Evolutionary conservation across 1,140 invertebrate genomes (phyloP).

Genomic region (Anoplophora glabripennis): DNA sequence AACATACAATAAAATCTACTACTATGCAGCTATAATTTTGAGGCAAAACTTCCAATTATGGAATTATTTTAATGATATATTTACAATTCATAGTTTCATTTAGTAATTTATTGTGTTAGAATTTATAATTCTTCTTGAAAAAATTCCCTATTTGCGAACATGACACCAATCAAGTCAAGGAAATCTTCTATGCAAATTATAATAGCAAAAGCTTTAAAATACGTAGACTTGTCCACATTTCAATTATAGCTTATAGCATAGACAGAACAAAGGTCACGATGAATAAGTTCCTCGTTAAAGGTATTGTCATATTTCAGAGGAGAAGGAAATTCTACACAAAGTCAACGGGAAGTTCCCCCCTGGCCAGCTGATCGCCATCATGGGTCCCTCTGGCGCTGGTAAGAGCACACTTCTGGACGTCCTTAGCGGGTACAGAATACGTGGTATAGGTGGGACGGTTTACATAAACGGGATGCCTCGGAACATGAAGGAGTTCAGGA

Average conservation of each 20-base stretch:
- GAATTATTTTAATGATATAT: too few species aligned
- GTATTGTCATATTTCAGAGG: constrained; percentile 52
- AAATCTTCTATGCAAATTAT: neutral
- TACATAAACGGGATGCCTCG: constrained; percentile 68
- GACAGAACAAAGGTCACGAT: neutral
- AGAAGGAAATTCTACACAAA: constrained; percentile 76
- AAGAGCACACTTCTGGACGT: constrained; percentile 80
- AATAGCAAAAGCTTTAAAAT: neutral
- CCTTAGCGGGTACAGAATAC: constrained; percentile 65
- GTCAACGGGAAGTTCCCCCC: constrained; percentile 73
- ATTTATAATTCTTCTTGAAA: too few species aligned
- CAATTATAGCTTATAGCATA: neutral
- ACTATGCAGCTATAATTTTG: too few species aligned
- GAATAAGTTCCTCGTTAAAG: neutral
- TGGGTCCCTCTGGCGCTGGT: constrained; percentile 85
- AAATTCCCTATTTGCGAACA: too few species aligned
- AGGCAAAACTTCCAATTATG: too few species aligned
- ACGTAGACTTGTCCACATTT: neutral
- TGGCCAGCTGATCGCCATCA: constrained; percentile 79
- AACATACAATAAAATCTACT: too few species aligned
- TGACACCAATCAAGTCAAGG: too few species aligned
- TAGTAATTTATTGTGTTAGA: too few species aligned
- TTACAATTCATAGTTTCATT: too few species aligned
- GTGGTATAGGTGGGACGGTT: constrained; percentile 56
- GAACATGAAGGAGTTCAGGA: constrained; percentile 72